A percentile compares a stretch with the other conserved stretches of the same genome.
Evolutionary conservation across 1,140 invertebrate species (phyloP).

Genomic region (Drosophila hydei): DNA sequence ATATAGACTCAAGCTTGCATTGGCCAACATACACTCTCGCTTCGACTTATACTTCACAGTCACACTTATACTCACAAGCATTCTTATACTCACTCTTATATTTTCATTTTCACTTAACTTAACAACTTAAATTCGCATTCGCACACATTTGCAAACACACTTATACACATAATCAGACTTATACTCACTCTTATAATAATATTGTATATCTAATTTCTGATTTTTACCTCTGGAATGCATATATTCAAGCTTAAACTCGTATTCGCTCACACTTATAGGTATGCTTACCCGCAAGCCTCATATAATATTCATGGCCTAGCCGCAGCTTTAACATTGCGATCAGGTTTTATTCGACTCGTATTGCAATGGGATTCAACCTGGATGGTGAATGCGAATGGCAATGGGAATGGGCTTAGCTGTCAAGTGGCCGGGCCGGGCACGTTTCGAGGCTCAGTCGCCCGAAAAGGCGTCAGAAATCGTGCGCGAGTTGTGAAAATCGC

Average conservation of each 20-base stretch:
- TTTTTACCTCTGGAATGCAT: too few species aligned
- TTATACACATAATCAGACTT: background rate
- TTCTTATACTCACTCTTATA: background rate
- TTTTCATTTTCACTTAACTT: background rate
- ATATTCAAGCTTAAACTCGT: background rate
- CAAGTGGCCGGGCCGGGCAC: constrained; percentile 21
- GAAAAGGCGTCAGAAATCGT: constrained; percentile 72
- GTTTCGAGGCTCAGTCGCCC: constrained; percentile 51
- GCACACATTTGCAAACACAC: too few species aligned
- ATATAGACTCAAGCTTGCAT: too few species aligned
- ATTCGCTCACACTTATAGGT: background rate
- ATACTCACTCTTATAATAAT: background rate
- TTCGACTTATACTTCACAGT: background rate
- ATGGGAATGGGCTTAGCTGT: constrained; percentile 10
- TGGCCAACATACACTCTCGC: too few species aligned
- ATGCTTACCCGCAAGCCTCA: background rate
- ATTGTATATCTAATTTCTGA: too few species aligned
- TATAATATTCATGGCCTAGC: constrained; percentile 5
- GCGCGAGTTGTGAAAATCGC: constrained; percentile 40
- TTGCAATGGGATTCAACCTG: constrained; percentile 8
- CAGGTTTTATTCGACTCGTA: constrained; percentile 8
- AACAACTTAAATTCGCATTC: background rate
- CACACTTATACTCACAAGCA: background rate
- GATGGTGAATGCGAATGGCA: background rate
- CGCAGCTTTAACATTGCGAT: constrained; percentile 7